phyloP scores from a whole-genome alignment of 2,888 invertebrate genomes.

The Chrysodeixis includens region DNA sequence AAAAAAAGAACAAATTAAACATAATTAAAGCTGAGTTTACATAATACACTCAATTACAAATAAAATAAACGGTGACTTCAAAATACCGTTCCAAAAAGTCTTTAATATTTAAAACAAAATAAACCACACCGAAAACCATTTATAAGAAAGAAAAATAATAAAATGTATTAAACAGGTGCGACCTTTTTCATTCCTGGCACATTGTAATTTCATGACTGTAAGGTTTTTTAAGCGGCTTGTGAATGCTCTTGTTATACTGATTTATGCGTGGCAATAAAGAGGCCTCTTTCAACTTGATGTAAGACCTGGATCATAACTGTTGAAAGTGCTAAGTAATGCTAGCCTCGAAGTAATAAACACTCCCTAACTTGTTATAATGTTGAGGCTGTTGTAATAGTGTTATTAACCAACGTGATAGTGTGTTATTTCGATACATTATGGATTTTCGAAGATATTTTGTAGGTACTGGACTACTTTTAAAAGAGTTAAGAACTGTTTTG shows the following conservation, averaged over 20 bases:
- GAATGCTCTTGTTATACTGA: conserved; percentile 35
- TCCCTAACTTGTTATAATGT: background rate
- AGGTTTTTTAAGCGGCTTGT: conserved; percentile 37
- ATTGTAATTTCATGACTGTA: conserved; percentile 38
- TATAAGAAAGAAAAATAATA: background rate
- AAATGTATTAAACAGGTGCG: conserved; percentile 10
- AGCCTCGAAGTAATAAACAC: conserved; percentile 6
- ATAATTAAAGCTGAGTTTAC: no score
- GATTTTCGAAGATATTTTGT: no score
- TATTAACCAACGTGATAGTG: background rate
- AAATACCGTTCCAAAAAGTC: background rate
- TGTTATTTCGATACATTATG: background rate
- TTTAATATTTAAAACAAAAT: background rate
- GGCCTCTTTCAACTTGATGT: conserved; percentile 28
- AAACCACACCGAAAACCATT: background rate
- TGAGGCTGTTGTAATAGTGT: background rate
- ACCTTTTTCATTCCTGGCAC: conserved; percentile 17
- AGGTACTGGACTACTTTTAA: no score
- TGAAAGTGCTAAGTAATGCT: conserved; percentile 17
- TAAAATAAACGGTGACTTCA: no score
- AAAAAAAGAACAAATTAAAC: no score
- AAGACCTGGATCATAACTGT: conserved; percentile 33
- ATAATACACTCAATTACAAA: no score
- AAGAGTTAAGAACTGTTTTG: no score
- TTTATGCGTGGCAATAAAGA: conserved; percentile 47